Base-by-base conservation (phyloP, 2,113 vertebrate genomes). In the Myiagra hebetior region DNA sequence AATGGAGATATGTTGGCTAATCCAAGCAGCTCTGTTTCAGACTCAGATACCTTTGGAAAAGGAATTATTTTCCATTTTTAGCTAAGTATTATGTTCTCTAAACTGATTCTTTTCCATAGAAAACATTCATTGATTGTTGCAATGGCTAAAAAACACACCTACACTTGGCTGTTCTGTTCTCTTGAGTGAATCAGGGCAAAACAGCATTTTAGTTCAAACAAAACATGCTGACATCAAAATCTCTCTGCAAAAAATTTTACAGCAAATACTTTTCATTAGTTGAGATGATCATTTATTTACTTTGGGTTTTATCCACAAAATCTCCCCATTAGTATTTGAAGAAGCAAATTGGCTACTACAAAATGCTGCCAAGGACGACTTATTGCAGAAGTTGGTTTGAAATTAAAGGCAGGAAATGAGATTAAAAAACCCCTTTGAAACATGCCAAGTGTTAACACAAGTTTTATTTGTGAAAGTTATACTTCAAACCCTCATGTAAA, bases 381-480 rank as follows among this genome's bases (percentile, higher is more conserved):
- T 77, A 59, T 33, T 90, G 67, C 42, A 93, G 64, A 87, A 84
- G 17, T 60, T 87, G 42, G 27, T 89, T 95, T 87, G 56, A 94
- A 92, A 92, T 85, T 89, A 75, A 95, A 95, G 73, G 33, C 89
- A 95, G 84, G 84, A 95, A 95, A 78, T 85, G 17, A 92, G 65
- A 81, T 93, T 27, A 86, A 92, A 91, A 94, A 33, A 2, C 5
- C 37, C 37, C 7, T 89, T 82, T 92, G 44, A 92, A 93, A 72
- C 41, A 52, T 75, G 62, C 47, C 84, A 91, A 91, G 24, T 70
- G 27, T 65, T 82, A 87, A 49, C 41, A 57, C 2, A 33, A 72
- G 26, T 49, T 87, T 67, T 85, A 41, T 85, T 78, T 81, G 10
- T 84, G 18, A 75, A 75, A 87, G 47, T 68, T 78, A 39, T 49